These are phyloP conservation scores for Pipra filicauda DNA, from an alignment of 2,113 vertebrate species.

Conservation along the genomic window DNA sequence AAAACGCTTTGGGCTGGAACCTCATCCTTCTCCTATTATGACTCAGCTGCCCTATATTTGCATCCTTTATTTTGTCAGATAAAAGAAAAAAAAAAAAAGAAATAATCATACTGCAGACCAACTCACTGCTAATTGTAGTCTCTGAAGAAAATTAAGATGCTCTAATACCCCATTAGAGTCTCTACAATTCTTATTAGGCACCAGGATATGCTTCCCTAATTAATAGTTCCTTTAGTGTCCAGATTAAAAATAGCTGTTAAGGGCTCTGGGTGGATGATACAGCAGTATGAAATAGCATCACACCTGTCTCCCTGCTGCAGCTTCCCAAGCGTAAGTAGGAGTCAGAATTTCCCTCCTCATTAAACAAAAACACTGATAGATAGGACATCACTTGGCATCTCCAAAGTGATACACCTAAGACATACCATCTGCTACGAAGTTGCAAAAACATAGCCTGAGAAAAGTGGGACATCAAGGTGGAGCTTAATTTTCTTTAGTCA, in stretches of 20 bases:
- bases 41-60: neutral
- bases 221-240: constrained; percentile 46
- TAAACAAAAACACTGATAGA: constrained; percentile 60
- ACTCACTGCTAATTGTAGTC: neutral
- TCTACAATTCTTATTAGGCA: constrained; percentile 33
- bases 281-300: constrained; percentile 54
- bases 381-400: constrained; percentile 59
- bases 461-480: constrained; percentile 66
- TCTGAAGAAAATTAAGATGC: constrained; percentile 18
- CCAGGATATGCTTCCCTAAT: constrained; percentile 54
- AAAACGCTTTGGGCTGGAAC: neutral
- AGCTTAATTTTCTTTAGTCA: constrained; percentile 61
- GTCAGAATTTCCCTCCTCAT: constrained; percentile 60
- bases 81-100: neutral
- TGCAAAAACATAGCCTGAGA: constrained; percentile 64
- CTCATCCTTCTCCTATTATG: neutral
- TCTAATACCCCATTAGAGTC: neutral
- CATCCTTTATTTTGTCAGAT: constrained; percentile 2
- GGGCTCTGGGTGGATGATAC: constrained; percentile 57
- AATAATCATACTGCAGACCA: neutral
- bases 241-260: constrained; percentile 65
- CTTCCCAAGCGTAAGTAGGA: constrained; percentile 57
- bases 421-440: constrained; percentile 52
- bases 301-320: constrained; percentile 54
- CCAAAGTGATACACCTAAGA: constrained; percentile 62